These are phyloP conservation scores for Myiotriccus ornatus DNA, from an alignment of 2,797 vertebrate species.

Conservation along the genomic window DNA sequence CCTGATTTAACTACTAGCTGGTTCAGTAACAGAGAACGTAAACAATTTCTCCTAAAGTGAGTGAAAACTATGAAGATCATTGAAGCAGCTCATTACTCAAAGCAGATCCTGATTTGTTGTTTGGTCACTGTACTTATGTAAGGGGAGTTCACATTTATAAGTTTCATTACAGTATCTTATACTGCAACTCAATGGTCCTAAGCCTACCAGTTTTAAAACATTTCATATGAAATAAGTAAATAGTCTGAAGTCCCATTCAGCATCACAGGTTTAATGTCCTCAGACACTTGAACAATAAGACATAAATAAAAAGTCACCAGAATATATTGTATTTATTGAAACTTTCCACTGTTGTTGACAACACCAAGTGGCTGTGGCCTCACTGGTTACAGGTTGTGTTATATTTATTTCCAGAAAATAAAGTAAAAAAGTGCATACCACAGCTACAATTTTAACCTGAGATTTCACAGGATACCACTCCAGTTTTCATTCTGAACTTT, in stretches of 20 bases:
- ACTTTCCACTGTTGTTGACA: not conserved
- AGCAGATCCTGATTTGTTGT: not conserved
- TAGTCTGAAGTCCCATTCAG: not conserved
- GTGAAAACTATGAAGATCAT: not conserved
- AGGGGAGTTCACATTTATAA: not conserved
- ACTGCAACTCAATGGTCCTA: not conserved
- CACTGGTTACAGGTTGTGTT: not conserved
- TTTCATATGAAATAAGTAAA: not conserved
- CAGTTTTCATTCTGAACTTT: not conserved
- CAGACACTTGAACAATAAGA: not conserved
- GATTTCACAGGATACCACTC: not conserved
- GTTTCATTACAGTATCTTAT: not conserved
- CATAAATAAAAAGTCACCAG: rapidly evolving
- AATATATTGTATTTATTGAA: not conserved
- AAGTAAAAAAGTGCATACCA: not conserved
- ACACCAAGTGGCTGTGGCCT: not conserved
- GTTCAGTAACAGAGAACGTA: not conserved
- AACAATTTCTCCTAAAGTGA: not conserved
- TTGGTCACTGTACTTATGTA: not conserved
- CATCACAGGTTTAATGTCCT: not conserved
- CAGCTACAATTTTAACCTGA: not conserved
- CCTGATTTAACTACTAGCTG: not conserved
- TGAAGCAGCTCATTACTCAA: not conserved
- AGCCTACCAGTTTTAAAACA: not conserved
- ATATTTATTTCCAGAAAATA: not conserved